Evolutionary conservation across 2,888 invertebrate genomes (phyloP), one percentile per base, ranked within the genome.

Genomic region (Drosophila mulleri): DNA sequence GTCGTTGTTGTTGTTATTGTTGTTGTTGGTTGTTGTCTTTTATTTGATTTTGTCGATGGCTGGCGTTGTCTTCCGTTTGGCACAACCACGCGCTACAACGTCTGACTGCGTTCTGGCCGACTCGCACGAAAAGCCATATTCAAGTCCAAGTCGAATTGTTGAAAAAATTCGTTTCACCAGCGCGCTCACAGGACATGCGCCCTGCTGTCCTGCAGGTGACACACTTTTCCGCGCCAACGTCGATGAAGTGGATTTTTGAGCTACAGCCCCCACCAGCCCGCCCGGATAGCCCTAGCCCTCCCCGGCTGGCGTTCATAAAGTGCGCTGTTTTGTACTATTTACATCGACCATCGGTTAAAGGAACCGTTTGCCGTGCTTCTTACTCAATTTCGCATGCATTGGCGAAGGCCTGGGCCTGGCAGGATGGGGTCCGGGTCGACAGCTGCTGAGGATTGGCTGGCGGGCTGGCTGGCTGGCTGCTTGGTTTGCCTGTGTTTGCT

Each of bases 1-100:
- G 52, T 18, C 44, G 41, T 41, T 48, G 23, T 67, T 64, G 48
- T 63, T 56, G 52, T 65, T 65, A 35, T 53, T 69, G 42, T 63
- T 65, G 37, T 8, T 61, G 37, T 41, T 78, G 53, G 18, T 64
- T 47, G 26, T 23, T 57, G 35, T 23, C 23, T n/a, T 37, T 57
- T 32, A 16, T 20, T 16, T 44, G 32, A 42, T 45, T 32, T 20
- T 5, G 35, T n/a, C 37, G 26, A n/a, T 57, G 48, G 7, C n/a
- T 47, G 26, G n/a, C 32, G 32, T 35, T 32, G 12, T 65, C 69
- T 60, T 68, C 32, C 47, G 29, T 57, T 72, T 63, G 72, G 72
- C 78, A 91, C 91, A 91, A 92, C 90, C 78, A 90, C 85, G 88
- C 91, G 90, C 82, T 86, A 69, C 83, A 82, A 91, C 89, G 87